Conservation (phyloP, 1,140 invertebrate species). For the Drosophila setifemur region DNA sequence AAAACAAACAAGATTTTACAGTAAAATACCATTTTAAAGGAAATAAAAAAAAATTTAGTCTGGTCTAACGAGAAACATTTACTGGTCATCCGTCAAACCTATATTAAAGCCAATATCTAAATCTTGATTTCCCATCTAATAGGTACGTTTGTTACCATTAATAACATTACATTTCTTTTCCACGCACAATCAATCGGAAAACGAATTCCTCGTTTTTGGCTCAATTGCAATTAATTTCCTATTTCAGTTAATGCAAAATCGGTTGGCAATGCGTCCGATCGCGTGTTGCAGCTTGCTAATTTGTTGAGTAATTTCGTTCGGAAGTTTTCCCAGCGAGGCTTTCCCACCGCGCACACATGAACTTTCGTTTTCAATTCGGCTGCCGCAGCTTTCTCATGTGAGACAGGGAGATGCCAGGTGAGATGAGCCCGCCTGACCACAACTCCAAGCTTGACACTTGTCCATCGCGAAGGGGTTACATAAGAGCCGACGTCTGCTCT, state of each 20-base stretch:
- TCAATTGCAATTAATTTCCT: not conserved
- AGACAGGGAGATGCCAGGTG: not conserved
- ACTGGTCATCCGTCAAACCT: no score
- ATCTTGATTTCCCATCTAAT: no score
- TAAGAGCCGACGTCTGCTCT: constrained; percentile 28
- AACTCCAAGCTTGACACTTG: constrained; percentile 58
- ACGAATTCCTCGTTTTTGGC: no score
- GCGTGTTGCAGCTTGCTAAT: constrained; percentile 35
- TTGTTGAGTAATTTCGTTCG: constrained; percentile 26
- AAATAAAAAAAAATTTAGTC: not conserved
- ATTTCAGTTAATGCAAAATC: not conserved
- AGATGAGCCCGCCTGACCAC: constrained; percentile 35
- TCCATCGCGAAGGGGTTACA: constrained; percentile 34
- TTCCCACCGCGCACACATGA: constrained; percentile 18
- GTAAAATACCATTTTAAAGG: no score
- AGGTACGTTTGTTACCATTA: no score
- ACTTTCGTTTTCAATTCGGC: constrained; percentile 44
- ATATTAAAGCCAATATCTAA: no score
- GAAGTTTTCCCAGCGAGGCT: constrained; percentile 21
- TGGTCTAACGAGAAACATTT: no score
- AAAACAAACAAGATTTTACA: no score
- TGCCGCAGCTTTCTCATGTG: constrained; percentile 7
- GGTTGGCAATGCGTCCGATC: constrained; percentile 7
- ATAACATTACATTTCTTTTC: no score
- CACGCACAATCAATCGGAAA: no score